Evolutionary conservation across 2,797 vertebrate genomes (phyloP).

Genomic region (Sandelia bainsii): DNA sequence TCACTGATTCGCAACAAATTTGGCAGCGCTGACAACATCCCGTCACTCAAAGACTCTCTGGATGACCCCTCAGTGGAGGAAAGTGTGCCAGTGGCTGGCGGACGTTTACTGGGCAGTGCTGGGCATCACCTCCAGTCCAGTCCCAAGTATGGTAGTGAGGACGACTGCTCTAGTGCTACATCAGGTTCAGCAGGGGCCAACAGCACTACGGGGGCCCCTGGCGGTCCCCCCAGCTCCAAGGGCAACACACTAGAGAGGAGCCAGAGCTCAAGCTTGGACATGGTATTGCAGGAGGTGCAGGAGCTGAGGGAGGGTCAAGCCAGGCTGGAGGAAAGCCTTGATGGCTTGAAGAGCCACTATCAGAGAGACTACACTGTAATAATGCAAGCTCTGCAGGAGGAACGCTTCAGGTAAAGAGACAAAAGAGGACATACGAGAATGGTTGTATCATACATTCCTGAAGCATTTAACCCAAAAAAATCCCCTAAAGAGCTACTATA

Average conservation of each 20-base stretch:
- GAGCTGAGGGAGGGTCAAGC: constrained; percentile 93
- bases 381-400: constrained; percentile 95
- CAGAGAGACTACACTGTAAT: constrained; percentile 93
- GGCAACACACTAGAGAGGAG: constrained; percentile 93
- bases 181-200: constrained; percentile 95
- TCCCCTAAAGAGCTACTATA: constrained; percentile 7
- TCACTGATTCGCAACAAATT: constrained; percentile 94
- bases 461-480: constrained; percentile 12
- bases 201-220: constrained; percentile 88
- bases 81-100: constrained; percentile 59
- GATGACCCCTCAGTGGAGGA: constrained; percentile 89
- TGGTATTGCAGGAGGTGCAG: constrained; percentile 94
- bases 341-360: constrained; percentile 91
- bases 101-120: constrained; percentile 83
- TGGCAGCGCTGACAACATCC: constrained; percentile 95
- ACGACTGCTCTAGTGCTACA: constrained; percentile 97
- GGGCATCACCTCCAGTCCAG: constrained; percentile 91
- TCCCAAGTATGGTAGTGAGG: constrained; percentile 95
- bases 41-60: constrained; percentile 91
- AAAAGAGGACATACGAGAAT: not conserved
- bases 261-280: constrained; percentile 89
- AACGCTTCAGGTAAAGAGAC: constrained; percentile 91
- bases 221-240: constrained; percentile 92
- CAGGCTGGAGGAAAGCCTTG: constrained; percentile 91
- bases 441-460: constrained; percentile 1